A percentile compares a stretch with the other conserved stretches of the same genome.
Evolutionary conservation across 2,797 vertebrate species (phyloP).

Genomic region (Typhlichthys eigenmanni): DNA sequence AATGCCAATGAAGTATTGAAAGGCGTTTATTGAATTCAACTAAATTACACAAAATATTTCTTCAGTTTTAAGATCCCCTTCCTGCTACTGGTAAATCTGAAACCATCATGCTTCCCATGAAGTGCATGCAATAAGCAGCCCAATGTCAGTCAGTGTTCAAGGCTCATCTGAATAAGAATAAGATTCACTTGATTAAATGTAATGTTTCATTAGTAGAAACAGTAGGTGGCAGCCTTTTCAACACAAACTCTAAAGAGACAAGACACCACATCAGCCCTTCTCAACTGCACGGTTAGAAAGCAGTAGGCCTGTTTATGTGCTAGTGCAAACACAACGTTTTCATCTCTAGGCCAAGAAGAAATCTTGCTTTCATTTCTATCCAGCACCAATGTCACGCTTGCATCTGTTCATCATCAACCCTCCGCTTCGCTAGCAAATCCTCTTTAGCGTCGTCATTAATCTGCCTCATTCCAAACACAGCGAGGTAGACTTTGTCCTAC

Average conservation of each 20-base stretch:
- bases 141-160: neutral
- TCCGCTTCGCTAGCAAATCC: constrained; percentile 45
- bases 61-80: neutral
- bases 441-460: constrained; percentile 30
- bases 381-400: constrained; percentile 19
- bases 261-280: neutral
- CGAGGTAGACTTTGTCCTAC: constrained; percentile 25
- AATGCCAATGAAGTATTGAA: too few species aligned
- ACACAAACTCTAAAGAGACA: neutral
- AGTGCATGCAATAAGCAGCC: too few species aligned
- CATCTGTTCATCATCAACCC: constrained; percentile 47
- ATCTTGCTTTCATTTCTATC: neutral
- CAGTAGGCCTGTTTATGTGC: neutral
- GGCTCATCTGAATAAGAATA: neutral
- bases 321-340: neutral
- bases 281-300: neutral
- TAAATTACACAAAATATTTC: too few species aligned
- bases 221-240: neutral
- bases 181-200: neutral
- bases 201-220: neutral
- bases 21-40: too few species aligned
- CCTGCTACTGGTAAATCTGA: neutral
- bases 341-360: neutral
- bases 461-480: constrained; percentile 10
- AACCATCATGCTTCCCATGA: too few species aligned